phyloP scores from a whole-genome alignment of 2,888 invertebrate genomes.

The Drosophila monieri region DNA sequence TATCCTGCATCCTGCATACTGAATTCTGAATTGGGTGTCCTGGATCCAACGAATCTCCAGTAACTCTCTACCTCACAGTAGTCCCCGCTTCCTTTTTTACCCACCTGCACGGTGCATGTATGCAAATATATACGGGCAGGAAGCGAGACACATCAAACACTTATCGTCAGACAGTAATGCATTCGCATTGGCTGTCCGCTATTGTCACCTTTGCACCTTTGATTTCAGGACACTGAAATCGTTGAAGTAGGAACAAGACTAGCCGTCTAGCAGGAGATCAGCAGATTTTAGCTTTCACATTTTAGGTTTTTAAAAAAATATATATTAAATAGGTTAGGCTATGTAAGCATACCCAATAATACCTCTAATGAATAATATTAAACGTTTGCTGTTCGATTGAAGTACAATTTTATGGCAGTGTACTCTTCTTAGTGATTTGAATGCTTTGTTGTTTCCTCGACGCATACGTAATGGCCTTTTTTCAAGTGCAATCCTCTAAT shows the following conservation, averaged over 20 bases:
- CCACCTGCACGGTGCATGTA: constrained; percentile 19
- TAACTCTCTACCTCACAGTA: constrained; percentile 21
- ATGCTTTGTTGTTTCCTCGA: constrained; percentile 62
- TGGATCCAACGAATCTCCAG: constrained; percentile 21
- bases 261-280: not conserved
- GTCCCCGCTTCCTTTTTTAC: constrained; percentile 3
- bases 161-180: constrained; percentile 36
- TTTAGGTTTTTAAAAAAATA: too few species aligned
- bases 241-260: constrained; percentile 1
- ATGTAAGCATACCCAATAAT: too few species aligned
- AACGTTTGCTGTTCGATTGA: too few species aligned
- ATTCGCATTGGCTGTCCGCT: constrained; percentile 28
- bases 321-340: too few species aligned
- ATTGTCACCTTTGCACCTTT: constrained; percentile 23
- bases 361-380: too few species aligned
- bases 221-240: constrained; percentile 30
- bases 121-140: constrained; percentile 52
- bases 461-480: constrained; percentile 68
- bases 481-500: constrained; percentile 77
- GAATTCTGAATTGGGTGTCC: constrained; percentile 8
- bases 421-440: constrained; percentile 1
- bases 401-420: constrained; percentile 36
- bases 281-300: too few species aligned
- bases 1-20: constrained; percentile 11
- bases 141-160: constrained; percentile 58